Base-by-base conservation (phyloP, 2,113 vertebrate species). In the Periophthalmodon schlosseri region DNA sequence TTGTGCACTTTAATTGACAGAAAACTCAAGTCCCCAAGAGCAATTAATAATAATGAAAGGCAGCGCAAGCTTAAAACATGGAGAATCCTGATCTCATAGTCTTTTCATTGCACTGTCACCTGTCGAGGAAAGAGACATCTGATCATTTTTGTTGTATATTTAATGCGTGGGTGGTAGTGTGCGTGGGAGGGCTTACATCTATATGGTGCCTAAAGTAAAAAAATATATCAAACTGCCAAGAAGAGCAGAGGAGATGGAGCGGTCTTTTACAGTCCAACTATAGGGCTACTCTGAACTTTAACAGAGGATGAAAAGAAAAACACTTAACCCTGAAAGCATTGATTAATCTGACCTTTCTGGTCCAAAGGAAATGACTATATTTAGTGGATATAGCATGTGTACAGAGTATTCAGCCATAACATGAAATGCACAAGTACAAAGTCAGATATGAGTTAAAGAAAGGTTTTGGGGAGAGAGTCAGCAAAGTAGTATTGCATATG, bases 1-100 rank as follows among this genome's bases (percentile, higher is more conserved):
- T 92, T 91, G 88, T 91, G 79, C 84, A 77, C 81, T 91, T n/a
- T 92, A 90, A 94, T 92, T 93, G 92, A 93, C 89, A 91, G 87
- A 73, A 75, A 91, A 79, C 74, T 73, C 84, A 87, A 90, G 83
- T 91, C 79, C 89, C 81, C 69, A 66, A 14, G 86, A 87, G 88
- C 70, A 88, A 90, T 91, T 90, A 88, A 89, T 91, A 91, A 88
- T 91, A 89, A 91, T 88, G 82, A 87, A 89, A 87, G 86, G 75
- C 21, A 28, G 16, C 56, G 67, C 87, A 85, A 87, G 88, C 85
- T 87, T 87, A 84, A 84, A 69, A 78, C 69, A 68, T 2, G 10
- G 69, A 81, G 87, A 73, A 85, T 84, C 80, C 77, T 76, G 67
- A 88, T 86, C 82, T 24, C 67, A 65, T 58, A 24, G 68, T 44